These are phyloP conservation scores for Parotia lawesii DNA, from an alignment of 2,113 vertebrate species.

Conservation along the genomic window DNA sequence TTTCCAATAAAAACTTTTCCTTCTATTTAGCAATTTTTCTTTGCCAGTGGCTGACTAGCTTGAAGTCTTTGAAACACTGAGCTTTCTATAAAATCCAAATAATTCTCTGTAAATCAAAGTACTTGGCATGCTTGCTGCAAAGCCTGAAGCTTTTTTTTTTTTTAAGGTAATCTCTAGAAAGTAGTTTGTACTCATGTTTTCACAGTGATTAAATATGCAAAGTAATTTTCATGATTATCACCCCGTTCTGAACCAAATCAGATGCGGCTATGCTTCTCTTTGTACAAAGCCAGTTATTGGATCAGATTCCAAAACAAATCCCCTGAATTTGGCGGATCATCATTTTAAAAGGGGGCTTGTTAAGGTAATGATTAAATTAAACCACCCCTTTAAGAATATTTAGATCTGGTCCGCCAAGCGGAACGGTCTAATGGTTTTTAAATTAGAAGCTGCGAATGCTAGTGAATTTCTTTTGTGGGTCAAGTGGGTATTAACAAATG, in stretches of 20 bases:
- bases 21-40: constrained; percentile 41
- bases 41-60: constrained; percentile 58
- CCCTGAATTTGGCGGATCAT: constrained; percentile 89
- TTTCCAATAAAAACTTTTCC: constrained; percentile 21
- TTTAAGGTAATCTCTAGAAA: constrained; percentile 83
- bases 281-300: constrained; percentile 84
- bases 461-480: constrained; percentile 80
- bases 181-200: constrained; percentile 79
- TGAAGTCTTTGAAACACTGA: constrained; percentile 71
- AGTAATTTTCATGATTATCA: constrained; percentile 85
- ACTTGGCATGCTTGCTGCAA: constrained; percentile 74
- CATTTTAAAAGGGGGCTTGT: constrained; percentile 94
- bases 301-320: constrained; percentile 95
- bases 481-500: constrained; percentile 84
- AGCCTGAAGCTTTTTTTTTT: constrained; percentile 65
- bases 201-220: constrained; percentile 86
- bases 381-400: constrained; percentile 97
- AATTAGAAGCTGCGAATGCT: constrained; percentile 82
- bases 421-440: constrained; percentile 92
- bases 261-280: constrained; percentile 79
- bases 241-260: constrained; percentile 80
- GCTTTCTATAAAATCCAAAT: constrained; percentile 72
- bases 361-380: constrained; percentile 98
- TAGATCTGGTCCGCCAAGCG: constrained; percentile 90
- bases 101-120: constrained; percentile 77